Evolutionary conservation across 37 sponge, comb jelly and placozoan species (phyloP).

Genomic region (Beroe forskalii): DNA sequence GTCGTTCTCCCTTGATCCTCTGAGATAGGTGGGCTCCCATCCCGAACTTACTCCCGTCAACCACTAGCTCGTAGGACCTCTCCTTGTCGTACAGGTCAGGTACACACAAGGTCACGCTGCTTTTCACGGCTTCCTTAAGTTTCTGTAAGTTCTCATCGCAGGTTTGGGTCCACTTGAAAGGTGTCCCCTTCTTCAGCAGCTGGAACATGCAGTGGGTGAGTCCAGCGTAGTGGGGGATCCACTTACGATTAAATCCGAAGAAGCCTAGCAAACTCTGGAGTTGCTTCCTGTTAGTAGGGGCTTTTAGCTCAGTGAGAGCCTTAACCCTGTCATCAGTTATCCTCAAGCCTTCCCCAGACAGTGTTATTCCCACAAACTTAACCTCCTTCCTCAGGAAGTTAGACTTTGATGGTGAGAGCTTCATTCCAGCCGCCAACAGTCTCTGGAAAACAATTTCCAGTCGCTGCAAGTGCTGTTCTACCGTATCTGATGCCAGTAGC

Average conservation of each 20-base stretch:
- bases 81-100: constrained; percentile 20
- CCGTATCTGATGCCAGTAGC: neutral
- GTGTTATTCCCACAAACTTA: neutral
- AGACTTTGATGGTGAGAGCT: neutral
- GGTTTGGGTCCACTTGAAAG: neutral
- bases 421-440: neutral
- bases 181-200: neutral
- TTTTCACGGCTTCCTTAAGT: neutral
- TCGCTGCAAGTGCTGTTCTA: neutral
- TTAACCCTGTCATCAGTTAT: neutral
- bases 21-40: constrained; percentile 21
- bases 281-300: neutral
- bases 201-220: neutral
- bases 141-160: neutral
- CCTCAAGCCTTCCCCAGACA: neutral
- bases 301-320: neutral
- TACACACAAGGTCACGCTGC: neutral
- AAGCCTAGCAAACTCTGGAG: neutral
- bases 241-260: neutral
- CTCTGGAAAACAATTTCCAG: neutral
- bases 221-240: neutral
- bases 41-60: neutral
- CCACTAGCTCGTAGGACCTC: neutral
- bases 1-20: neutral
- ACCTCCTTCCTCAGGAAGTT: constrained; percentile 1